Percentiles rank a stretch among this genome's conserved stretches.
These are phyloP conservation scores for Leptinotarsa juncta DNA, from an alignment of 2,888 invertebrate species.

Conservation along the genomic window DNA sequence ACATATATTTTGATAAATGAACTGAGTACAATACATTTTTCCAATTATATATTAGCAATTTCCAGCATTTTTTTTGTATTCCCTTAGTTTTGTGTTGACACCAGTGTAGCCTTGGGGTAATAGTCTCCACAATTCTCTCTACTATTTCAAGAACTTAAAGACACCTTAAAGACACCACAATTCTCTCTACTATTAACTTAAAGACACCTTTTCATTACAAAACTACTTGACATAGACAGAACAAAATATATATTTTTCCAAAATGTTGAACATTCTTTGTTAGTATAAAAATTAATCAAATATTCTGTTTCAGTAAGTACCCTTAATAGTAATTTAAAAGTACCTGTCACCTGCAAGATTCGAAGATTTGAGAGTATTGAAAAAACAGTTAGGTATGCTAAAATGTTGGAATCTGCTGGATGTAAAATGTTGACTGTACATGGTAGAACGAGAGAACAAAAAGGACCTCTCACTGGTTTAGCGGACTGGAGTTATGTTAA, in stretches of 20 bases:
- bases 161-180: not conserved
- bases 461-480: conserved; percentile 93
- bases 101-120: too few relatives aligned
- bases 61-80: too few relatives aligned
- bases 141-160: not conserved
- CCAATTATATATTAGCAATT: too few relatives aligned
- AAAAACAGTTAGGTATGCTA: conserved; percentile 91
- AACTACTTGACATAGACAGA: not conserved
- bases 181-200: not conserved
- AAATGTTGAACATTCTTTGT: not conserved
- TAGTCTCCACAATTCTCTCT: too few relatives aligned
- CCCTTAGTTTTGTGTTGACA: too few relatives aligned
- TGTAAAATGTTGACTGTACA: conserved; percentile 94
- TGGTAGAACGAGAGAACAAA: conserved; percentile 94
- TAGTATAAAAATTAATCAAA: too few relatives aligned
- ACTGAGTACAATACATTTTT: too few relatives aligned
- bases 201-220: not conserved
- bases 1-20: too few relatives aligned
- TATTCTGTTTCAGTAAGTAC: conserved; percentile 73
- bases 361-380: conserved; percentile 88
- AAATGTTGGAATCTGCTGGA: conserved; percentile 94
- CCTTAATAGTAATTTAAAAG: conserved; percentile 75
- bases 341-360: conserved; percentile 98
- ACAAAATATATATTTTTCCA: not conserved
- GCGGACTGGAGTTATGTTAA: conserved; percentile 95